These are phyloP conservation scores for Cyclura pinguis DNA, from an alignment of 2,797 vertebrate species.

Conservation along the genomic window DNA sequence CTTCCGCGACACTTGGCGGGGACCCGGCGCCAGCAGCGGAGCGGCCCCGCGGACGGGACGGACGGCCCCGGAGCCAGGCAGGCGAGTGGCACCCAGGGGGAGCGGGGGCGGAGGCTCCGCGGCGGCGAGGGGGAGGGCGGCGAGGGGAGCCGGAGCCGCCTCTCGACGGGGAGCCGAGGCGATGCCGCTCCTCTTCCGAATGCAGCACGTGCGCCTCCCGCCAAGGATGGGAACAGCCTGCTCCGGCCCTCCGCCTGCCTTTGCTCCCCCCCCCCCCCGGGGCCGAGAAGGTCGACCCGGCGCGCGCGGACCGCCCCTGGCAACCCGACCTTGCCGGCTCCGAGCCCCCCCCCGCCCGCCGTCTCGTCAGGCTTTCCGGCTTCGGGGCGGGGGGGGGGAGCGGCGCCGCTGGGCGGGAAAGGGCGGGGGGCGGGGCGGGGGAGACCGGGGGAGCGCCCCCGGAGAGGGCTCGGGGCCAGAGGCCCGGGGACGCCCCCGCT, in stretches of 20 bases:
- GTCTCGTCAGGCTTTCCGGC: not conserved
- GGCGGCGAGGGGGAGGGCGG: not conserved
- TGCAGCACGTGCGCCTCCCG: constrained; percentile 18
- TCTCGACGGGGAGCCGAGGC: not conserved
- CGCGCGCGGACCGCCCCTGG: not conserved
- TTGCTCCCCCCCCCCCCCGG: not conserved
- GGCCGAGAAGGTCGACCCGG: not conserved
- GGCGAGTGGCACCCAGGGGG: not conserved
- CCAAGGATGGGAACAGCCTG: not conserved
- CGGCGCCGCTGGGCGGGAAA: no score
- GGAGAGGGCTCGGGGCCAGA: no score
- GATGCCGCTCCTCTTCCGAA: not conserved
- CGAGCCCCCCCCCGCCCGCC: not conserved
- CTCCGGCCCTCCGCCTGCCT: not conserved
- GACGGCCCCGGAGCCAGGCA: no score
- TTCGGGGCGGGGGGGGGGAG: no score
- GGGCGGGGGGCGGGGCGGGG: no score
- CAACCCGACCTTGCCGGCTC: not conserved
- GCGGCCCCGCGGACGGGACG: not conserved
- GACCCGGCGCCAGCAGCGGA: not conserved
- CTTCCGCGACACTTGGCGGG: not conserved
- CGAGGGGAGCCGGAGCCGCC: no score
- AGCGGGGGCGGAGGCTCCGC: not conserved
- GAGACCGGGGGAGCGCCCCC: no score
- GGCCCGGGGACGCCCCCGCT: no score